Base-by-base conservation (phyloP, 2,888 invertebrate genomes). In the Anoncus sp. region DNA sequence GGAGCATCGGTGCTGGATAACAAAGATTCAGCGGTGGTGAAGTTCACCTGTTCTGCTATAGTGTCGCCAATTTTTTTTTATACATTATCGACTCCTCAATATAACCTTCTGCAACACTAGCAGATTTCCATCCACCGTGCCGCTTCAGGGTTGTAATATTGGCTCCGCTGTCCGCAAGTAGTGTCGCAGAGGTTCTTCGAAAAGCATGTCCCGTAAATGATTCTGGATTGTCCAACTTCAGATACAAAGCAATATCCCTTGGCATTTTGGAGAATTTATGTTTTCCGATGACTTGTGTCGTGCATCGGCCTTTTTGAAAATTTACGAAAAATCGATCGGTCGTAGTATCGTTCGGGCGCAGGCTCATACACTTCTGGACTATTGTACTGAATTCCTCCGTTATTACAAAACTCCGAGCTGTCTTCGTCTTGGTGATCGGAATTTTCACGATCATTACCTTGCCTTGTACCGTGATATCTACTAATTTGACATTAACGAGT, bases 131-230 rank as follows among this genome's bases (percentile, higher is more conserved):
- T 27, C 67, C 45, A 24, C 80, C 83, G 51, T 83, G 83, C 22
- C 80, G 73, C 59, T 83, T 84, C 22, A 84, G 57, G 2, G 77
- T 80, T 12, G 62, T 70, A 3, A 83, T 75, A 27, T 81, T 77
- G 24, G 79, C 84, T 69, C 83, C 82, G 14, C 69, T 66, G 62
- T 85, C 77, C 7, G 79, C 82, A 1, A 85, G 77, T 22, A 83
- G 62, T 6, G 78, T 75, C 6, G 78, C 74, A 0, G 80, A 83
- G 16, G 83, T 81, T 18, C 82, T 38, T 9, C 83, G 78, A 57
- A 83, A 83, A 22, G 71, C 53, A 59, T 85, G 85, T 70, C 87
- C 87, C 78, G 87, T 83, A 84, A 90, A 91, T 84, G 85, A 85
- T 80, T 88, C 87, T 84, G 78, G 27, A 16, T 82, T 27, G 12